Base-by-base conservation (phyloP, 2,888 invertebrate species). In the Philereme transversata region DNA sequence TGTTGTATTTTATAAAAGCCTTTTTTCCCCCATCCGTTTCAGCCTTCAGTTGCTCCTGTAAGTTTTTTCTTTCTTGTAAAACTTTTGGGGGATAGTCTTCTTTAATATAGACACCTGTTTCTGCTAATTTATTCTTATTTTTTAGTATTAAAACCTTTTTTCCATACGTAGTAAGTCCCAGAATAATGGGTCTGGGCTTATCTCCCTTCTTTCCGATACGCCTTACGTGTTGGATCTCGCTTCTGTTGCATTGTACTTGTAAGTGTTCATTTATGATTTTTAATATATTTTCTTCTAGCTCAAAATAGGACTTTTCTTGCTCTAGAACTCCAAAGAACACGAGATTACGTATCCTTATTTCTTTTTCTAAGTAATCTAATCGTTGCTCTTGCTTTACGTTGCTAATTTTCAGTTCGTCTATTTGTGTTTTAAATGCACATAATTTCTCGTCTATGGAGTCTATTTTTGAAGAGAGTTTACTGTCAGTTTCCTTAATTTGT, bases 11-110 rank as follows among this genome's bases (percentile, higher is more conserved):
- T 5, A 53, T 46, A 3, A 22, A 46, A 8, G 40, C 53, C 5
- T 8, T 8, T 3, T 53, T 53, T 10, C 53, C 53, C 7, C n/a
- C 34, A 33, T 53, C 53, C 8, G 3, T 45, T 38, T 53, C 46
- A 5, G 0, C 38, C 9, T 36, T 53, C 7, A 33, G 10, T n/a
- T 53, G 53, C 5, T 53, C 46, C 40, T 46, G 46, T 5, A 53
- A 7, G 10, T 38, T 35, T 46, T 53, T n/a, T n/a, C n/a, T 53
- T 10, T 52, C 44, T 4, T 52, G 44, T 34, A 52, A n/a, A 10
- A 52, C 8, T n/a, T 53, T 33, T 4, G 44, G 45, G 6, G 53
- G 40, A 10, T 34, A 53, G 5, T 53, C 53, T 53, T 53, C 53
- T 9, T 36, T 46, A 6, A 53, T 46, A 40, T 46, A 53, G 38